A percentile compares a stretch with the other conserved stretches of the same genome.
phyloP scores from a whole-genome alignment of 2,888 invertebrate species.

The Blera fallax region DNA sequence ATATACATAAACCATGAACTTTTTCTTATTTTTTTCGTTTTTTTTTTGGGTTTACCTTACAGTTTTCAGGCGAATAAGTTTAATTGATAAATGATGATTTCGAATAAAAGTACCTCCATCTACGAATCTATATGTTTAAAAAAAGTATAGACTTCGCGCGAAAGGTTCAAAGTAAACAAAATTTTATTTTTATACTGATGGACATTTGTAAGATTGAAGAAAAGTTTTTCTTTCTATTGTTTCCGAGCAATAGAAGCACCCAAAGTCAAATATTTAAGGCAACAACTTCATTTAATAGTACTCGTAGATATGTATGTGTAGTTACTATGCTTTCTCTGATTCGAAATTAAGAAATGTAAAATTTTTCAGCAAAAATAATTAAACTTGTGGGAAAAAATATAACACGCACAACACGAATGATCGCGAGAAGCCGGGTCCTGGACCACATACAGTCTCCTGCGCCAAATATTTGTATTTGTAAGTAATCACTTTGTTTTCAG shows the following conservation, averaged over 20 bases:
- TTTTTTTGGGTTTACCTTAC: slow-evolving; percentile 16
- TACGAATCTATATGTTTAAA: too few species aligned
- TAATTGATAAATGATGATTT: slow-evolving; percentile 60
- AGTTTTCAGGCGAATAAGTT: slow-evolving; percentile 63
- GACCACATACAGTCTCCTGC: too few species aligned
- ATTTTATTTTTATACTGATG: neutral
- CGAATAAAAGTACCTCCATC: neutral
- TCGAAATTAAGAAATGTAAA: too few species aligned
- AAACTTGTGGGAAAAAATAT: too few species aligned
- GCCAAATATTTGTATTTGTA: too few species aligned
- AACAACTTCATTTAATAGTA: neutral
- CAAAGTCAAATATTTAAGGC: neutral
- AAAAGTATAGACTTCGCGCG: neutral
- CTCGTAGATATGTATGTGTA: too few species aligned
- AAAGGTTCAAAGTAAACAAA: neutral
- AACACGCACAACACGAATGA: too few species aligned
- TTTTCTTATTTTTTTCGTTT: too few species aligned
- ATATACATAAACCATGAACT: slow-evolving; percentile 40
- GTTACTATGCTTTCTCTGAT: too few species aligned
- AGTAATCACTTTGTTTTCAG: too few species aligned
- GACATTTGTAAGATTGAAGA: neutral
- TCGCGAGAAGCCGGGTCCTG: too few species aligned
- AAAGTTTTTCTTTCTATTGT: neutral
- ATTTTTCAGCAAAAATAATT: too few species aligned
- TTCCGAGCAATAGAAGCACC: neutral